Evolutionary conservation across 2,888 invertebrate genomes (phyloP).

Genomic region (Aethes cnicana): DNA sequence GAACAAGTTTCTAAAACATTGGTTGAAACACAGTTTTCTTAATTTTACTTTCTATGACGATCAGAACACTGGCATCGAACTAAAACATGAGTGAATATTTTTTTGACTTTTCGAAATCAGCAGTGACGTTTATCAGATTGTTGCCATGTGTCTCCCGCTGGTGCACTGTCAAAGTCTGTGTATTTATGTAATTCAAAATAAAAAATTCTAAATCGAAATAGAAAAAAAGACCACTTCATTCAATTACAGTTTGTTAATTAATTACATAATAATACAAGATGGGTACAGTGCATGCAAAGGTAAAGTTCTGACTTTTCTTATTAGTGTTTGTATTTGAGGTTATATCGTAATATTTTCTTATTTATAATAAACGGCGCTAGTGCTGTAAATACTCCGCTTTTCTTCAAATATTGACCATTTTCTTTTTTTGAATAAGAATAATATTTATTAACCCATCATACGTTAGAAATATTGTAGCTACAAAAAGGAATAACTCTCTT

Average conservation of each 20-base stretch:
- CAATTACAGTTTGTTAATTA: slow-evolving; percentile 14
- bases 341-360: too few relatives aligned
- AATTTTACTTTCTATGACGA: too few relatives aligned
- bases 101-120: background rate
- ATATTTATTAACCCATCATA: too few relatives aligned
- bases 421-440: too few relatives aligned
- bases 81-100: too few relatives aligned
- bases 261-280: slow-evolving; percentile 40
- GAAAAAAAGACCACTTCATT: slow-evolving; percentile 28
- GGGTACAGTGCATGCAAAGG: slow-evolving; percentile 74
- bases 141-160: slow-evolving; percentile 28
- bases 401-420: background rate
- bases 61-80: too few relatives aligned
- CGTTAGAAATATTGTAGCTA: too few relatives aligned
- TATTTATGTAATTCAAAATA: slow-evolving; percentile 61
- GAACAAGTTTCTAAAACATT: too few relatives aligned
- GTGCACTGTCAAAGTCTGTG: slow-evolving; percentile 38
- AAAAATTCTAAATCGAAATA: slow-evolving; percentile 50
- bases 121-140: slow-evolving; percentile 4
- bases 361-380: too few relatives aligned
- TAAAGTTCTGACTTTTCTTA: slow-evolving; percentile 38
- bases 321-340: slow-evolving; percentile 3
- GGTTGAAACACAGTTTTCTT: too few relatives aligned
- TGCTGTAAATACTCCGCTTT: too few relatives aligned
- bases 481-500: too few relatives aligned